Base-by-base conservation (phyloP, 2,888 invertebrate genomes). In the Cephus pulcher region DNA sequence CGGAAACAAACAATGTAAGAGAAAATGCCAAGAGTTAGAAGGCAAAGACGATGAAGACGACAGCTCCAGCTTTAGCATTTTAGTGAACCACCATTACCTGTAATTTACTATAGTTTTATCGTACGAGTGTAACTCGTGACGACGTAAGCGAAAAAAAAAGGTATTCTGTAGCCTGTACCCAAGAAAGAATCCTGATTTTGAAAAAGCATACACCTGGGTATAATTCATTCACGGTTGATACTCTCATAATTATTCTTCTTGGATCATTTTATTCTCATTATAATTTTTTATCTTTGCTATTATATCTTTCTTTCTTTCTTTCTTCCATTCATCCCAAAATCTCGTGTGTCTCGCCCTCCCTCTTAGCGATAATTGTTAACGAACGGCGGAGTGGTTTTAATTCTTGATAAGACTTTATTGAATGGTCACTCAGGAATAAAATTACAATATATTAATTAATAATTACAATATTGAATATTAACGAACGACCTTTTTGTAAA, bases 401-500 rank as follows among this genome's bases (percentile, higher is more conserved):
- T 82, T 86, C 81, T 75, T 75, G 74, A 78, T 78, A 77, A 82
- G 79, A 77, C 80, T 85, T 84, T 81, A 37, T 86, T 87, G 85
- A 87, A 87, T 84, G 87, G 86, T 87, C 86, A 88, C 89, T 89
- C 89, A 89, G 88, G 89, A 89, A 88, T 87, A 86, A 87, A 82
- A 84, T 87, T 86, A 86, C 81, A 85, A 84, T 83, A 78, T 84
- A 87, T 84, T 85, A 86, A 87, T 81, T 77, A 56, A 56, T 15
- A 84, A 84, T 87, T 85, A 84, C 86, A 87, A 89, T 88, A 86
- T 84, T 86, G 84, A 85, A 79, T 75, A 88, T 85, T 86, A 83
- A 86, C 84, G 83, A 82, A 76, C 81, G 83, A 88, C 80, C 84
- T 89, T 56, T 89, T 89, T 90, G 90, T 90, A 90, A 89, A 90